Conservation (phyloP, 64 coral and sea anemone genomes). For the Porites australiensis region DNA sequence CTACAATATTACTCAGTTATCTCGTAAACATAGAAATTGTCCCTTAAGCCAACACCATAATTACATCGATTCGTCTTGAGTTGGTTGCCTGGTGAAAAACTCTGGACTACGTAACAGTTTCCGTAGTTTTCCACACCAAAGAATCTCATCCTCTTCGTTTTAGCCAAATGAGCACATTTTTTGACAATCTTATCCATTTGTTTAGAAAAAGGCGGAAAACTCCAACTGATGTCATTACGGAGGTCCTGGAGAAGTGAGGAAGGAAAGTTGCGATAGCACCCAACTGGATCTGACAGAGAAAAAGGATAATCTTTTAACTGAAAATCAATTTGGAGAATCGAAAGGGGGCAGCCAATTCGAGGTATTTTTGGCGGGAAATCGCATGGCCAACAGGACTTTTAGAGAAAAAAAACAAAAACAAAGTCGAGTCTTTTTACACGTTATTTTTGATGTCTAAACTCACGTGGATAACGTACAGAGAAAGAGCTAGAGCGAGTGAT, state of each 20-base stretch:
- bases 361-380: too few relatives aligned
- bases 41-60: constrained; percentile 17
- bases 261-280: background rate
- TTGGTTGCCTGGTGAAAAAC: background rate
- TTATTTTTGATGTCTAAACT: too few relatives aligned
- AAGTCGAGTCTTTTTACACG: too few relatives aligned
- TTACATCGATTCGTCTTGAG: background rate
- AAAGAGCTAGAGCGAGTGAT: too few relatives aligned
- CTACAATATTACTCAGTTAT: background rate
- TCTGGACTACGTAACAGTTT: background rate
- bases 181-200: constrained; percentile 7
- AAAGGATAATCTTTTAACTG: too few relatives aligned
- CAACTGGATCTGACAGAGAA: background rate
- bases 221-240: constrained; percentile 8
- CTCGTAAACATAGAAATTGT: constrained; percentile 5
- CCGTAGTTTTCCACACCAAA: constrained; percentile 31
- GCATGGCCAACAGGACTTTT: too few relatives aligned
- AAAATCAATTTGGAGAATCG: too few relatives aligned
- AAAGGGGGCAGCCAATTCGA: too few relatives aligned
- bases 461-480: too few relatives aligned
- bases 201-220: background rate
- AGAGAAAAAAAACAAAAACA: too few relatives aligned
- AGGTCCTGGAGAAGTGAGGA: background rate
- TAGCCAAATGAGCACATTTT: constrained; percentile 7
- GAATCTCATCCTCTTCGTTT: background rate